Percentiles rank a stretch among this genome's conserved stretches.
Evolutionary conservation across 2,113 vertebrate species (phyloP).

Genomic region (Tiliqua scincoides): DNA sequence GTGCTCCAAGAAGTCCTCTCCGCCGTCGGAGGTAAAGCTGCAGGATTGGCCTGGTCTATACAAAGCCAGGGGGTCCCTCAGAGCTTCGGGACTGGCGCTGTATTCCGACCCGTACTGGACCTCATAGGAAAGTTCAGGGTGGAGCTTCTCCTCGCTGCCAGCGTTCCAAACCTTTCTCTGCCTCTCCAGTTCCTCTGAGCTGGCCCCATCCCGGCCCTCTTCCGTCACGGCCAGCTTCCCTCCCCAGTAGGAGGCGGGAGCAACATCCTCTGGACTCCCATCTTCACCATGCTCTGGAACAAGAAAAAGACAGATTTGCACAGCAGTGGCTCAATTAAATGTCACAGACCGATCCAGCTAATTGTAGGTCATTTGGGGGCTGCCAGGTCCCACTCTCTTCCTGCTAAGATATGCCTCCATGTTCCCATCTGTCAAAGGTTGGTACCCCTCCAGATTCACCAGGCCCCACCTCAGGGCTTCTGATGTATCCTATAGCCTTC

Average conservation of each 20-base stretch:
- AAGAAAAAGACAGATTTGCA: constrained; percentile 28
- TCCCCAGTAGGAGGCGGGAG: constrained; percentile 37
- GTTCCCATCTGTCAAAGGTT: no score
- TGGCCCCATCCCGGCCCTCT: constrained; percentile 50
- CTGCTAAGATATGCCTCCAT: no score
- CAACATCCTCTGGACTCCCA: constrained; percentile 34
- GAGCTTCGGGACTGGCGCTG: constrained; percentile 12
- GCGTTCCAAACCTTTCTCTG: constrained; percentile 31
- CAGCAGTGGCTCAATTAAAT: background rate
- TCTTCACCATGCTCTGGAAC: constrained; percentile 55
- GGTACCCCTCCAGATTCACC: no score
- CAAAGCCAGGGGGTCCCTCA: background rate
- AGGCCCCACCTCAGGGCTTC: no score
- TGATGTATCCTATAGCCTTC: background rate
- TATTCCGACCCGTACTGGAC: constrained; percentile 28
- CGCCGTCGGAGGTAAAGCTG: background rate
- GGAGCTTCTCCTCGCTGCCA: constrained; percentile 46
- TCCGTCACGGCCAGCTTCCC: constrained; percentile 50
- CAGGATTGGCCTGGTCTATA: background rate
- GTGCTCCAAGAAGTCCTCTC: constrained; percentile 28
- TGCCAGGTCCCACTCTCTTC: no score
- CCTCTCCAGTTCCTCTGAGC: background rate
- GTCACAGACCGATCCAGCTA: background rate
- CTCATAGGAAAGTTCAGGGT: constrained; percentile 40
- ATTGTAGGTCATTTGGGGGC: background rate